Base-by-base conservation (phyloP, 2,888 invertebrate species). In the Athetis lepigone region DNA sequence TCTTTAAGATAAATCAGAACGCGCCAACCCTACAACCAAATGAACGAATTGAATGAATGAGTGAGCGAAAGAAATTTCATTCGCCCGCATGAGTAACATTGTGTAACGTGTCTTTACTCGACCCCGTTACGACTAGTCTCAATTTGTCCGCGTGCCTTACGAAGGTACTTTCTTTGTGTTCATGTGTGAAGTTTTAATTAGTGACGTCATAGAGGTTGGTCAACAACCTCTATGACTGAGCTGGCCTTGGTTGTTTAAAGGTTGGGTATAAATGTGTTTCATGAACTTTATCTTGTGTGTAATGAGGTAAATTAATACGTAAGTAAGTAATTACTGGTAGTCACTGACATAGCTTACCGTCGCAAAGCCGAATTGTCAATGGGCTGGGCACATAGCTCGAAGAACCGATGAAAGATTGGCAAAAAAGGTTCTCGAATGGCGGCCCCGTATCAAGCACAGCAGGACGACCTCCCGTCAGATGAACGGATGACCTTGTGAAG, bases 11-110 rank as follows among this genome's bases (percentile, higher is more conserved):
- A 43, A 29, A 40, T 18, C 23, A 23, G 7, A 16, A 7, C 3
- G 11, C 49, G 62, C 13, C 70, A 73, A 9, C 75, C 78, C 66
- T 77, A 43, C 63, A 66, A 66, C 50, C 57, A 74, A 73, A 62
- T 62, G 79, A 75, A 65, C 57, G 80, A 77, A 72, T 75, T 59
- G 80, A 77, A 72, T 75, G 82, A 80, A 61, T 77, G 79, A 80
- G 65, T 77, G 75, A 81, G 75, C 75, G 81, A 80, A 84, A 75
- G 77, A 79, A 73, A 75, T 77, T 77, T 65, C 73, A 78, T 79
- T 72, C 77, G 72, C 69, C 68, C 67, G 70, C 64, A 73, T 67
- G 71, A 79, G 77, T 73, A 65, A 76, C 58, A 79, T 81, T 82
- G 77, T 81, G 80, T 76, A 77, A 83, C 55, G 7, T 51, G 75